Evolutionary conservation across 1,140 invertebrate genomes (phyloP).

Genomic region (Bombus haemorrhoidalis): DNA sequence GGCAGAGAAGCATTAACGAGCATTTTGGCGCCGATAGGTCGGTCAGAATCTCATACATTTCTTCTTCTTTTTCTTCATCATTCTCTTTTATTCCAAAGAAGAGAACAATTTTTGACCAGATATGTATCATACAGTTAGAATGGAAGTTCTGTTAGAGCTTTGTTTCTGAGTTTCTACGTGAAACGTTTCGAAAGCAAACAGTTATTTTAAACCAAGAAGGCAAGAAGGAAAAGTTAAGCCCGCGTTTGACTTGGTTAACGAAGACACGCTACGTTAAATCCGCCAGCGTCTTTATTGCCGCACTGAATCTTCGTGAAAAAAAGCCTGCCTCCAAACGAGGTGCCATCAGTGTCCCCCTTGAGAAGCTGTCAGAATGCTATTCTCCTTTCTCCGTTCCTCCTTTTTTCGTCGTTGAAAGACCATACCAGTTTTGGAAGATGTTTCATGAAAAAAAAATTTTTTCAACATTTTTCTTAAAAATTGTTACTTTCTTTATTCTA

Average conservation of each 20-base stretch:
- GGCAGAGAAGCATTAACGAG: conserved; percentile 48
- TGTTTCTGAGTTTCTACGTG: conserved; percentile 65
- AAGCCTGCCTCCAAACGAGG: conserved; percentile 56
- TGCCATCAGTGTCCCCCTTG: conserved; percentile 31
- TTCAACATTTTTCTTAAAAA: no score
- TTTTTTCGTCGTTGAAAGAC: neutral
- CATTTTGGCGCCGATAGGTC: conserved; percentile 61
- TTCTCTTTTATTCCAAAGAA: no score
- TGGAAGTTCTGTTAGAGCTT: neutral
- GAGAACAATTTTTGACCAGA: neutral
- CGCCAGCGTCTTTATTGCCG: conserved; percentile 73
- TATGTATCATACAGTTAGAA: neutral
- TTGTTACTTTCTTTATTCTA: no score
- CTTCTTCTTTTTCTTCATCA: neutral
- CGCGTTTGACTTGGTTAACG: conserved; percentile 75
- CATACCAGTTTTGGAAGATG: neutral
- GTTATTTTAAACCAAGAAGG: conserved; percentile 78
- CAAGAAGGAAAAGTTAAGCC: conserved; percentile 76
- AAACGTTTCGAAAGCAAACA: conserved; percentile 76
- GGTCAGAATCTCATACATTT: conserved; percentile 47
- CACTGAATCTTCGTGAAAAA: conserved; percentile 75
- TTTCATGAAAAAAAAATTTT: neutral
- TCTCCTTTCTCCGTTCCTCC: neutral
- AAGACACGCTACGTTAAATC: conserved; percentile 76
- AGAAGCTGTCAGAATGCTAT: conserved; percentile 3